Conservation (phyloP, 2,888 invertebrate genomes). For the Abrostola tripartita region DNA sequence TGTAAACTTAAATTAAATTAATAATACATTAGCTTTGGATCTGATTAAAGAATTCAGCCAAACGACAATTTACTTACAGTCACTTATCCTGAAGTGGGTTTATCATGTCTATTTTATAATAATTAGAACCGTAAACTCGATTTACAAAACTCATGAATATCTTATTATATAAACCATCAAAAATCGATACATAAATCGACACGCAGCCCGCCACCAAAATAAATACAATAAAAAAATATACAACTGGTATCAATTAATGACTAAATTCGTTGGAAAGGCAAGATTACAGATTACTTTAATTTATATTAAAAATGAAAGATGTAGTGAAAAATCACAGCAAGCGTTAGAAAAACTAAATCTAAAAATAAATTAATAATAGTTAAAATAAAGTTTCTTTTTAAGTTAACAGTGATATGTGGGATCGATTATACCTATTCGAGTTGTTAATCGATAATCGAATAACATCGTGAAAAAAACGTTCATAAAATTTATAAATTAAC, state of each 20-base stretch:
- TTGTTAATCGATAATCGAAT: slow-evolving; percentile 40
- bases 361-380: slow-evolving; percentile 69
- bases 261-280: slow-evolving; percentile 85
- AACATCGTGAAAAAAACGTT: slow-evolving; percentile 49
- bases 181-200: neutral
- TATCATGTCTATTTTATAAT: neutral
- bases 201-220: slow-evolving; percentile 13
- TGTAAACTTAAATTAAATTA: no score
- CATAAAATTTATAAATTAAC: slow-evolving; percentile 54
- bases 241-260: slow-evolving; percentile 58
- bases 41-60: no score
- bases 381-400: slow-evolving; percentile 64
- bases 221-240: slow-evolving; percentile 53
- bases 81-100: no score
- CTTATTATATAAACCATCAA: neutral
- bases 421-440: slow-evolving; percentile 54
- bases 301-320: slow-evolving; percentile 57
- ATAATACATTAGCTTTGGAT: no score
- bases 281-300: slow-evolving; percentile 64
- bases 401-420: slow-evolving; percentile 74
- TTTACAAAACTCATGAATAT: neutral
- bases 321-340: slow-evolving; percentile 71
- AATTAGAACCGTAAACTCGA: neutral
- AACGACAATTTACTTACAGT: no score
- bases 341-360: slow-evolving; percentile 63